Percentiles rank a stretch among this genome's conserved stretches.
phyloP scores from a whole-genome alignment of 2,113 vertebrate species.

The Chauna torquata region DNA sequence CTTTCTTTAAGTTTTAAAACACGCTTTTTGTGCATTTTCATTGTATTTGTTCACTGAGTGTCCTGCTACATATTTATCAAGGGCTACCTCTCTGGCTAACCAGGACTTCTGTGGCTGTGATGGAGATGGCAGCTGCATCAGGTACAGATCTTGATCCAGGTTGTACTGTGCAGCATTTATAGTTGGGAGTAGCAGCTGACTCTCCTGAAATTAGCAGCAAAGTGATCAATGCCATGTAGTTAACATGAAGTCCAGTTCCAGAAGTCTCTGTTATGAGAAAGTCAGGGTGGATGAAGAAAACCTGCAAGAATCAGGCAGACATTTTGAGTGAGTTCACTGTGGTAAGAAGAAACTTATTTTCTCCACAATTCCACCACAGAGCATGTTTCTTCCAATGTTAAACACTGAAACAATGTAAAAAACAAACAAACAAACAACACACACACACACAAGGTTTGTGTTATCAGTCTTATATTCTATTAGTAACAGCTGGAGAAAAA shows the following conservation, averaged over 20 bases:
- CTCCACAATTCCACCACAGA: not conserved
- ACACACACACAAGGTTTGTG: not conserved
- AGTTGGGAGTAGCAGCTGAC: not conserved
- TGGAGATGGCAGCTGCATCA: not conserved
- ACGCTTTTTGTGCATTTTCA: not conserved
- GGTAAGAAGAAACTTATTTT: not conserved
- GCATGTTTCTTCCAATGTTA: not conserved
- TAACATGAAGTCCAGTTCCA: not conserved
- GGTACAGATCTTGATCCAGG: not conserved
- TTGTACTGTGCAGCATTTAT: not conserved
- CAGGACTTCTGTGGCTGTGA: not conserved
- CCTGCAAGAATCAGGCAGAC: not conserved
- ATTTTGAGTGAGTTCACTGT: not conserved
- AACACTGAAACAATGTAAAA: not conserved
- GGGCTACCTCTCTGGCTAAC: not conserved
- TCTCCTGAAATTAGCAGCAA: not conserved
- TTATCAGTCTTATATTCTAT: fast-evolving
- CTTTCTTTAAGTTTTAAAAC: too few species aligned
- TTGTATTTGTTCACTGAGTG: not conserved
- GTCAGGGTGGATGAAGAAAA: not conserved
- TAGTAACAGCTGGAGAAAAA: not conserved
- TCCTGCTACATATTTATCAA: not conserved
- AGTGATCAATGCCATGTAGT: not conserved
- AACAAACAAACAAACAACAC: not conserved
- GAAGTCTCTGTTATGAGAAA: not conserved